A percentile compares a stretch with the other conserved stretches of the same genome.
phyloP scores from a whole-genome alignment of 2,113 vertebrate species.

The Melanocharis versteri region DNA sequence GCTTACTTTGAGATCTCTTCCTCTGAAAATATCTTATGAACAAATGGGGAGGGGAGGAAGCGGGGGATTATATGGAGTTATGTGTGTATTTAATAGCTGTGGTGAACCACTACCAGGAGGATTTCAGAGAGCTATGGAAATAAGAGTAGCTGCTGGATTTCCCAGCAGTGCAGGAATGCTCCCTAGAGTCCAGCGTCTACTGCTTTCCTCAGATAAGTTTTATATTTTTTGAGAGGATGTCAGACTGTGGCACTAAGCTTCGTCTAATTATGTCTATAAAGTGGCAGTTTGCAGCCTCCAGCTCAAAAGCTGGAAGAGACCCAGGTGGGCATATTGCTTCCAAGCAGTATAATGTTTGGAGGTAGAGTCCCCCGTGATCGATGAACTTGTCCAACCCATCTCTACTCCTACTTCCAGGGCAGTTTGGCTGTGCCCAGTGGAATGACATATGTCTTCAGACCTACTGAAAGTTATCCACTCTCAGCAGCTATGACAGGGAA shows the following conservation, averaged over 20 bases:
- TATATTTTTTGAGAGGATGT: background rate
- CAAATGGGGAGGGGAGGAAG: background rate
- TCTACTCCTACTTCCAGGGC: background rate
- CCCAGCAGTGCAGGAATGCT: background rate
- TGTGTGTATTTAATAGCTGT: background rate
- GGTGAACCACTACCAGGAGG: background rate
- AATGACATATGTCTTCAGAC: background rate
- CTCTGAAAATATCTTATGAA: background rate
- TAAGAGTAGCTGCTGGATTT: background rate
- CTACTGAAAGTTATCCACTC: background rate
- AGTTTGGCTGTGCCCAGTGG: background rate
- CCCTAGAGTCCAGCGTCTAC: background rate
- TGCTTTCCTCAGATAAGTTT: background rate
- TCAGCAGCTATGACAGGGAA: background rate
- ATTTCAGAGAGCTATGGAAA: background rate
- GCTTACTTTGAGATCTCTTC: background rate
- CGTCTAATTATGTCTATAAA: background rate
- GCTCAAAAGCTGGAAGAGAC: background rate
- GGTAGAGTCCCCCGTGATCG: accelerated
- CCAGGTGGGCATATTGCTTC: background rate
- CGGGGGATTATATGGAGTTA: background rate
- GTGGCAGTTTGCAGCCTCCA: background rate
- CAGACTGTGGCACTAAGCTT: background rate
- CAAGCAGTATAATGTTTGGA: background rate
- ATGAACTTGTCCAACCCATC: background rate